These are phyloP conservation scores for Caerostris darwini DNA, from an alignment of 1,140 invertebrate species.

Conservation along the genomic window DNA sequence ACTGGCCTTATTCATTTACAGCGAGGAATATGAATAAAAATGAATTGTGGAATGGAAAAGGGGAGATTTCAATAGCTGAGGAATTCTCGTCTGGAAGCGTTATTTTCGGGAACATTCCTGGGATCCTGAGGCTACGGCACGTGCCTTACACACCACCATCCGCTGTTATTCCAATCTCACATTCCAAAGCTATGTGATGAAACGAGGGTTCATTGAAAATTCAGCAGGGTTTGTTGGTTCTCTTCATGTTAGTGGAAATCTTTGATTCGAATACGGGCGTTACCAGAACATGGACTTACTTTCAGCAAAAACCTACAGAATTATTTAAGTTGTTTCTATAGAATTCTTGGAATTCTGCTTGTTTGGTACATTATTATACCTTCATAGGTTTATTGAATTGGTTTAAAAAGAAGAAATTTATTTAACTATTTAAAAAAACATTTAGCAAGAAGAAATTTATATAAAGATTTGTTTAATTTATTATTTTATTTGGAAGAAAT, in stretches of 20 bases:
- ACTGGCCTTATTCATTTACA: constrained; percentile 18
- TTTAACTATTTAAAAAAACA: no score
- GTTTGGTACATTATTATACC: no score
- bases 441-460: no score
- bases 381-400: no score
- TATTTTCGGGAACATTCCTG: constrained; percentile 65
- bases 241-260: background rate
- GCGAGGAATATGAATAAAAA: constrained; percentile 40
- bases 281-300: no score
- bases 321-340: no score
- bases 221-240: constrained; percentile 11
- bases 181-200: constrained; percentile 46
- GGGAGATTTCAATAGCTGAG: constrained; percentile 66
- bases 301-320: no score
- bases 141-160: constrained; percentile 20
- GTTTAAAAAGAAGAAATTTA: no score
- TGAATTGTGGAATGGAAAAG: constrained; percentile 66
- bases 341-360: no score
- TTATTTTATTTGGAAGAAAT: no score
- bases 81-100: constrained; percentile 27
- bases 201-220: constrained; percentile 58
- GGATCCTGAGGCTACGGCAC: constrained; percentile 22
- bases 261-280: background rate
- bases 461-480: no score
- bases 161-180: constrained; percentile 15